phyloP scores from a whole-genome alignment of 1,140 invertebrate species.

The Bilobella aurantiaca region DNA sequence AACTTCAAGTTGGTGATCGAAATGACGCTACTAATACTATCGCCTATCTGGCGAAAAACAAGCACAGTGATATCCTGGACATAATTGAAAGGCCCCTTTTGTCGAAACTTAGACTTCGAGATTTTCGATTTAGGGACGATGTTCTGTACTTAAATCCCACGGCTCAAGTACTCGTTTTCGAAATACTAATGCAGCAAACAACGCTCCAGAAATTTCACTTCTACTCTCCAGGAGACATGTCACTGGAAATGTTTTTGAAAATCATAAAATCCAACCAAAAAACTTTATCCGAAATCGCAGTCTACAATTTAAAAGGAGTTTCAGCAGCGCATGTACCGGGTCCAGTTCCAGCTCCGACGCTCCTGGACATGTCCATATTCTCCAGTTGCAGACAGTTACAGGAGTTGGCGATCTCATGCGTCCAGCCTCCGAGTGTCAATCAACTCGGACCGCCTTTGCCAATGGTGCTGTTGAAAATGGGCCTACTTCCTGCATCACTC shows the following conservation, averaged over 20 bases:
- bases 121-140: conserved; percentile 29
- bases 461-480: conserved; percentile 17
- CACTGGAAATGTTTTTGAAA: conserved; percentile 7
- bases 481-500: conserved; percentile 8
- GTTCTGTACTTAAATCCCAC: conserved; percentile 22
- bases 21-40: conserved; percentile 19
- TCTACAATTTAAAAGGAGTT: conserved; percentile 26
- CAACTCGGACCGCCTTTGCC: background rate
- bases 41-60: conserved; percentile 4
- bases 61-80: background rate
- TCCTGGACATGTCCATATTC: conserved; percentile 22
- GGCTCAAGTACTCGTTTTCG: conserved; percentile 7
- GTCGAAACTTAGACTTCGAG: conserved; percentile 10
- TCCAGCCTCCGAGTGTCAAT: background rate
- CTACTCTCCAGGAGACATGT: conserved; percentile 23
- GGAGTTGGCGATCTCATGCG: conserved; percentile 18
- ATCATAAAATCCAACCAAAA: conserved; percentile 13
- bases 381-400: conserved; percentile 16
- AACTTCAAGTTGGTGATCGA: conserved; percentile 26
- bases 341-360: background rate
- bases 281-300: conserved; percentile 14
- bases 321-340: background rate
- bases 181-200: conserved; percentile 16
- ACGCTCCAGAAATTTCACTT: conserved; percentile 20
- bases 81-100: conserved; percentile 2